Percentiles rank a stretch among this genome's conserved stretches.
Evolutionary conservation across 2,888 invertebrate species (phyloP).

Genomic region (Eilema sororculum): DNA sequence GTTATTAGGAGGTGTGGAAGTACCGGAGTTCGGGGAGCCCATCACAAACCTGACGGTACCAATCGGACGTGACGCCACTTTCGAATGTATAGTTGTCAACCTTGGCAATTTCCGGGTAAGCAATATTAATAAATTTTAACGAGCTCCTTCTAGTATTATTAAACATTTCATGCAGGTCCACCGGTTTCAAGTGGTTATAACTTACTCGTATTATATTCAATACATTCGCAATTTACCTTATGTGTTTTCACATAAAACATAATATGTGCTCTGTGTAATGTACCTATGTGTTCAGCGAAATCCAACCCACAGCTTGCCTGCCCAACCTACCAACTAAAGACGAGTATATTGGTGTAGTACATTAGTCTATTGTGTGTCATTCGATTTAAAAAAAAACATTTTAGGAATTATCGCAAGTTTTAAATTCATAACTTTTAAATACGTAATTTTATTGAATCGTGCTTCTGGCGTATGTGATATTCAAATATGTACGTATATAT

Average conservation of each 20-base stretch:
- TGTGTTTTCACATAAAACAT: no score
- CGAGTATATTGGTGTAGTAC: no score
- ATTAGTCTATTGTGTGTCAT: no score
- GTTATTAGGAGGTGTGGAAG: constrained; percentile 88
- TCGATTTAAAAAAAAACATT: no score
- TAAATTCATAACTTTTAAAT: no score
- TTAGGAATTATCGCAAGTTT: no score
- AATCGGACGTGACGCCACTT: constrained; percentile 95
- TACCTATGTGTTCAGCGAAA: no score
- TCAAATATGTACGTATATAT: constrained; percentile 1
- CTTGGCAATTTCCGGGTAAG: constrained; percentile 96
- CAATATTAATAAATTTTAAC: background rate
- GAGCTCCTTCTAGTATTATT: background rate
- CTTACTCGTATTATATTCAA: background rate
- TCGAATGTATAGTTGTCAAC: constrained; percentile 95
- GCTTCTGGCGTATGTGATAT: background rate
- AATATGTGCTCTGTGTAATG: no score
- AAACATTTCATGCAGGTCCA: background rate
- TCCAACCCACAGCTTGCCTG: no score
- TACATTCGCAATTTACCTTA: background rate
- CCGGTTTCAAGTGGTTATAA: background rate
- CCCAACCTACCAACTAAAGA: no score
- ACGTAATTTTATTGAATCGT: no score
- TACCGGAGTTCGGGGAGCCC: constrained; percentile 94
- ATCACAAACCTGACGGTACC: constrained; percentile 94